Evolutionary conservation across 2,888 invertebrate species (phyloP), one percentile per base, ranked within the genome.

Genomic region (Cabera pusaria): DNA sequence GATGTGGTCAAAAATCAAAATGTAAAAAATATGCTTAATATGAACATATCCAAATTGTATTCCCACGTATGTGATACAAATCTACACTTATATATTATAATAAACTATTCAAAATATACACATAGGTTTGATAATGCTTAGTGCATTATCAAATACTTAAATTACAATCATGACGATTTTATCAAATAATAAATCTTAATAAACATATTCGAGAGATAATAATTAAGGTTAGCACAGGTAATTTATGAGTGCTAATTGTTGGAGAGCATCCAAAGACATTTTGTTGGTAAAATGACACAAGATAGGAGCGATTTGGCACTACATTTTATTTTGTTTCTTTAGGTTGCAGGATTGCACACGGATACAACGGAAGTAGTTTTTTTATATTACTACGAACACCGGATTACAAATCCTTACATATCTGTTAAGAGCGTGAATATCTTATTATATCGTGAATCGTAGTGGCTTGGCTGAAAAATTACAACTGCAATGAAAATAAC

Each of bases 251-350:
- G 53, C 53, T 59, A 63, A 61, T 53, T 47, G 40, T 54, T 75
- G 75, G 75, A 68, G 56, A 39, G 52, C 35, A 19, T 47, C 69
- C 74, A 74, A 69, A 55, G 38, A 55, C 34, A 59, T 59, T 42
- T 56, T 53, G 59, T 60, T 61, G 52, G 55, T 64, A 68, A n/a
- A 70, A 69, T 64, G 66, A 72, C 65, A 68, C 59, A 60, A 55
- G 60, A 63, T 64, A 64, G 52, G 26, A 53, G 49, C 56, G 55
- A 69, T 72, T 71, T 72, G 70, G 69, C 56, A 31, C 46, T 48
- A 52, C 55, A 49, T 53, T 53, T 51, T 55, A 57, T 54, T 59
- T 57, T 57, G 64, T 58, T 54, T 41, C 45, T 52, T 49, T 52
- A 53, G 49, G 49, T 49, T 48, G 52, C 51, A 54, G 38, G 44